Evolutionary conservation across 2,797 vertebrate species (phyloP).

Genomic region (Leuciscus waleckii): DNA sequence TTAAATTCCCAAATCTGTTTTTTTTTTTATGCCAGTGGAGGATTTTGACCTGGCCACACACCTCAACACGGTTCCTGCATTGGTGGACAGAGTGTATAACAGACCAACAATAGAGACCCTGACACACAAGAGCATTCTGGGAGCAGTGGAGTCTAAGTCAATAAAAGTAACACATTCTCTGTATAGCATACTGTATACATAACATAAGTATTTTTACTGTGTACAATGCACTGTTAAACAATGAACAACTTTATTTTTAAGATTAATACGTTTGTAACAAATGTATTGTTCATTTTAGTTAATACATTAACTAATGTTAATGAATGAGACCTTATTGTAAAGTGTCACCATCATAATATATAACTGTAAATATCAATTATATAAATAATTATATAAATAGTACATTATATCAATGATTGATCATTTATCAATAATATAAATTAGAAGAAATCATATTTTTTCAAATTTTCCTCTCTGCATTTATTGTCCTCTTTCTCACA

Average conservation of each 20-base stretch:
- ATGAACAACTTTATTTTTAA: too few relatives aligned
- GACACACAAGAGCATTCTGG: conserved; percentile 83
- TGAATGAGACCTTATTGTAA: too few relatives aligned
- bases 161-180: conserved; percentile 75
- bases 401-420: not conserved
- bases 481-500: not conserved
- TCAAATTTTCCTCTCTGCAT: not conserved
- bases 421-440: not conserved
- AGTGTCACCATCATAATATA: too few relatives aligned
- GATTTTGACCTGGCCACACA: conserved; percentile 87
- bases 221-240: not conserved
- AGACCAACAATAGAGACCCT: conserved; percentile 88
- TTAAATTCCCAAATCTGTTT: not conserved
- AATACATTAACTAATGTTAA: too few relatives aligned
- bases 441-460: too few relatives aligned
- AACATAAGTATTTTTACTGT: not conserved
- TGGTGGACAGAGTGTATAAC: conserved; percentile 89
- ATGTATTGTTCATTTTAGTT: too few relatives aligned
- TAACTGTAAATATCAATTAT: not conserved
- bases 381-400: not conserved
- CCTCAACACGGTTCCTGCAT: conserved; percentile 86
- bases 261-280: too few relatives aligned
- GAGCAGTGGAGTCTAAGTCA: conserved; percentile 68
- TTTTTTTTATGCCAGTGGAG: conserved; percentile 74
- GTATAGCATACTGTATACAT: not conserved